Evolutionary conservation across 23 tunicate species (phyloP), one percentile per base, ranked within the genome.

Genomic region (Oikopleura albicans): DNA sequence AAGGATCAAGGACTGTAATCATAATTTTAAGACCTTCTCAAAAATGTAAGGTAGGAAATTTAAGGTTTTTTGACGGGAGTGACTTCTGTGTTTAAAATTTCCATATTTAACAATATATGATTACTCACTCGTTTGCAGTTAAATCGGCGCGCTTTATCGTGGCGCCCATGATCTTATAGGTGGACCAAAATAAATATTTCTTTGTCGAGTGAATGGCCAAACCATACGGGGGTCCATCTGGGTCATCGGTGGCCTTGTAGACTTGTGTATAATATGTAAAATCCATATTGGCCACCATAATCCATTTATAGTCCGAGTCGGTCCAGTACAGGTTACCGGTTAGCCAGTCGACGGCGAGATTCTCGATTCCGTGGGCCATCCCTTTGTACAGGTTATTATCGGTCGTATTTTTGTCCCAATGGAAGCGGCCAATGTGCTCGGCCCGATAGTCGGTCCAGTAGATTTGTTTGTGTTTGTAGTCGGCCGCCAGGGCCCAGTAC

Each of bases 321-420:
- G 90, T 87, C 99, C 99, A 95, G 71, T 90, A 95, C 0, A 95
- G 39, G 83, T 95, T 95, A 2, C 86, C 85, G 27, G 88, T 88
- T 33, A 63, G 59, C 90, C 90, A 88, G 41, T 95, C 99, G 39
- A 40, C 89, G n/a, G 96, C 88, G 1, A 95, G 38, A 76, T 87
- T 56, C 40, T 95, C 95, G 83, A 95, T 83, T 27, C 90, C 88
- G 59, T 84, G 87, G 0, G 90, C 99, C 89, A 95, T 85, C 29
- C 99, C 99, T 76, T 71, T 27, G 79, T 71, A 71, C 2, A 71
- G 37, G 37, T 29, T 29, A 16, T 71, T 29, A 22, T 29, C 35
- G 37, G 79, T 71, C 37, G 28, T 29, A 16, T 16, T 12, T 34
- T 27, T 71, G 4, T 71, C 37, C 79, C 79, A 71, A 71, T 71